Conservation (phyloP, 2,113 vertebrate species). For the Ictalurus punctatus region DNA sequence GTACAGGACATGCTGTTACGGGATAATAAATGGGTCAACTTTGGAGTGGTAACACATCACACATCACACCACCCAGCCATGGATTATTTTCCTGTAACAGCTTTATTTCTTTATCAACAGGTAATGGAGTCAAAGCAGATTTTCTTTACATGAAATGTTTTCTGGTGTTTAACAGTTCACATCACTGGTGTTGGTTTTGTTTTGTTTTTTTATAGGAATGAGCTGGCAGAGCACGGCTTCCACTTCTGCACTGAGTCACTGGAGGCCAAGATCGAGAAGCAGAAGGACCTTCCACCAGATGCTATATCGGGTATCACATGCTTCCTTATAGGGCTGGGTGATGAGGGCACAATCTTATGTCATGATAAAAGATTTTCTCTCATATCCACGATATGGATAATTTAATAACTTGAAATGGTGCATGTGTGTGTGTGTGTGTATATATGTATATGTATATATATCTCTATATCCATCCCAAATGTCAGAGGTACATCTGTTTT, state of each 20-base stretch:
- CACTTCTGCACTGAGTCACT: slow-evolving; percentile 89
- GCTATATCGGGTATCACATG: slow-evolving; percentile 72
- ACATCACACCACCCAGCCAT: background rate
- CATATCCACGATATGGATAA: background rate
- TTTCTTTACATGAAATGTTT: background rate
- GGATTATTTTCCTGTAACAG: background rate
- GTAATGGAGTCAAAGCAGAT: background rate
- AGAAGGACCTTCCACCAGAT: slow-evolving; percentile 73
- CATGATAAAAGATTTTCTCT: no score
- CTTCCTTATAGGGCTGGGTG: background rate
- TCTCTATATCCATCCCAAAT: background rate
- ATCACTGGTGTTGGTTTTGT: background rate
- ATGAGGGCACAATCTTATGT: background rate
- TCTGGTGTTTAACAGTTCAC: background rate
- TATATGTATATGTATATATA: no score
- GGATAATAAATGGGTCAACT: background rate
- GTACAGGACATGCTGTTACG: background rate
- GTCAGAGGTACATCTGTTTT: background rate
- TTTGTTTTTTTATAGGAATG: slow-evolving; percentile 69
- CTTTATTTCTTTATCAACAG: background rate
- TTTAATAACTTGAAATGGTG: background rate
- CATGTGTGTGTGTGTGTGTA: no score
- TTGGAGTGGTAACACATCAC: background rate
- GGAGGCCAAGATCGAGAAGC: slow-evolving; percentile 82
- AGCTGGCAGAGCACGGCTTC: slow-evolving; percentile 87